Percentiles rank a stretch among this genome's conserved stretches.
These are phyloP conservation scores for Chaitophorus viminalis DNA, from an alignment of 2,888 invertebrate genomes.

Conservation along the genomic window DNA sequence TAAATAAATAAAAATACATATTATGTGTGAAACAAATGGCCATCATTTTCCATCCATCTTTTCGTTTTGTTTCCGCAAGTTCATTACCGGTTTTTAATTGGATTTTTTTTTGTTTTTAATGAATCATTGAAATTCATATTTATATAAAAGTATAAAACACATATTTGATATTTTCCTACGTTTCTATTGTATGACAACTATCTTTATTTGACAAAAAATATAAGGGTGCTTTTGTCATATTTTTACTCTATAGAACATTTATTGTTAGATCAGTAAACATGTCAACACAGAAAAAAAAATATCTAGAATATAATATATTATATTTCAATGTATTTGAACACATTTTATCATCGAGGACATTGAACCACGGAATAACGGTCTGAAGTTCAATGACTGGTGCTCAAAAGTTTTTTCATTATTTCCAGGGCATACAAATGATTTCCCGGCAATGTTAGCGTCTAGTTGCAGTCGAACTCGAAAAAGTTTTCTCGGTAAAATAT, in stretches of 20 bases:
- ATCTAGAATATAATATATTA: background rate
- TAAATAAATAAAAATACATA: background rate
- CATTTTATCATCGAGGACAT: background rate
- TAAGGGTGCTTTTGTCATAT: background rate
- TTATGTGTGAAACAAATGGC: too few relatives aligned
- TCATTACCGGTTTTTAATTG: background rate
- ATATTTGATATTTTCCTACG: background rate
- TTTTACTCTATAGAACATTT: background rate
- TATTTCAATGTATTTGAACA: slow-evolving; percentile 26
- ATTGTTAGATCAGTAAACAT: background rate
- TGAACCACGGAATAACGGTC: slow-evolving; percentile 2
- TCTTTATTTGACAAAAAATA: background rate
- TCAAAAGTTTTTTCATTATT: slow-evolving; percentile 59
- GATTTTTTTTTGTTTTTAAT: background rate
- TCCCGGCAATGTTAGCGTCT: background rate
- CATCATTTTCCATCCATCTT: background rate
- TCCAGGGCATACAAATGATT: background rate
- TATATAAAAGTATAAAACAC: background rate
- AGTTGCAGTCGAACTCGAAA: slow-evolving; percentile 28
- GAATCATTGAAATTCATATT: background rate
- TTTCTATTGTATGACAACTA: background rate
- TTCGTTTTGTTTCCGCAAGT: background rate
- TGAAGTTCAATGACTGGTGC: slow-evolving; percentile 40
- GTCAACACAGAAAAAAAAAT: background rate
- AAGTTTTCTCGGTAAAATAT: slow-evolving; percentile 13